Conservation (phyloP, 2,888 invertebrate species). For the Amaurobius ferox region DNA sequence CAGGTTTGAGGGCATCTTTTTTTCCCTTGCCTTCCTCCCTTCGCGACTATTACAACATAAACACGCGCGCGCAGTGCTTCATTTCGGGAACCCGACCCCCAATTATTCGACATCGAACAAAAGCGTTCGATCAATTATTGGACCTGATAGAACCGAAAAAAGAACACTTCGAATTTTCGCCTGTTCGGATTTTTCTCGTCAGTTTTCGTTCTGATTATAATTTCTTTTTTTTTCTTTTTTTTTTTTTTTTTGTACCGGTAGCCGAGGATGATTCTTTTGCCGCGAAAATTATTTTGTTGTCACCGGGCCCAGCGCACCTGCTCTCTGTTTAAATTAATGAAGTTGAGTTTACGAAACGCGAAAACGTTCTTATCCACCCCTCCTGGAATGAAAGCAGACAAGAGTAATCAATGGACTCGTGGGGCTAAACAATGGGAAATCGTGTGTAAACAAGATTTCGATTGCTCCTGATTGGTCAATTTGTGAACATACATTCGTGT, state of each 20-base stretch:
- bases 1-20: slow-evolving; percentile 17
- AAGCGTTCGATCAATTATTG: neutral
- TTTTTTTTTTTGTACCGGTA: too few species aligned
- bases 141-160: slow-evolving; percentile 33
- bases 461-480: slow-evolving; percentile 44
- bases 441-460: slow-evolving; percentile 45
- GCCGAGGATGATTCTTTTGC: neutral
- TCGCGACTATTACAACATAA: neutral
- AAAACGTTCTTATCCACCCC: neutral
- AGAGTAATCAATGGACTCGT: neutral
- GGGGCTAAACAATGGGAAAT: slow-evolving; percentile 28
- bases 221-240: too few species aligned
- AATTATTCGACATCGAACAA: slow-evolving; percentile 17
- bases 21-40: neutral
- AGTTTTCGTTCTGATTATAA: neutral
- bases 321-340: slow-evolving; percentile 49
- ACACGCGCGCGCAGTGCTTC: neutral
- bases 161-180: slow-evolving; percentile 35
- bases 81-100: slow-evolving; percentile 11
- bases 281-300: slow-evolving; percentile 47
- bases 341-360: slow-evolving; percentile 15
- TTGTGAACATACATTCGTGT: neutral
- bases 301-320: slow-evolving; percentile 35
- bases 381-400: neutral
- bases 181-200: slow-evolving; percentile 7